Conservation (phyloP, 2,888 invertebrate species). For the Ophraella communa region DNA sequence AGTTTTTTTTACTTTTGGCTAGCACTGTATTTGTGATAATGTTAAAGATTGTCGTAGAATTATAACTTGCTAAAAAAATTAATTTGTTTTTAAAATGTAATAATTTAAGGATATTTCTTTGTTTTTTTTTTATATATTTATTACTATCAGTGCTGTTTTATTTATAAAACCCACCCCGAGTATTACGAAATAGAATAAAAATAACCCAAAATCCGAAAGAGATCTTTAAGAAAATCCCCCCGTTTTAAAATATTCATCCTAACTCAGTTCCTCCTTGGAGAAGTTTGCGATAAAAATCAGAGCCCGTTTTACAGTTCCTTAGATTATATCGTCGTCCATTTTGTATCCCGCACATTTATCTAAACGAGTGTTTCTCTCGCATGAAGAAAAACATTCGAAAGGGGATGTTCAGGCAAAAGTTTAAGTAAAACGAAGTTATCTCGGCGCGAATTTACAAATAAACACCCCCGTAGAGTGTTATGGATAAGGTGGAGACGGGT, state of each 20-base stretch:
- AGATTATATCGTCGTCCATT: slow-evolving; percentile 42
- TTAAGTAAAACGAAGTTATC: slow-evolving; percentile 45
- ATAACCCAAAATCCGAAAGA: background rate
- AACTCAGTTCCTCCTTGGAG: background rate
- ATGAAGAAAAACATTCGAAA: slow-evolving; percentile 41
- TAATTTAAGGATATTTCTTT: too few species aligned
- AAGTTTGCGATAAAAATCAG: slow-evolving; percentile 32
- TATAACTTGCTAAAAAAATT: too few species aligned
- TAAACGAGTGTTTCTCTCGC: slow-evolving; percentile 38
- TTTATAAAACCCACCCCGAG: background rate
- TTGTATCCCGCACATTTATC: slow-evolving; percentile 47
- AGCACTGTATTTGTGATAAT: too few species aligned
- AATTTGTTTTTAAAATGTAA: too few species aligned
- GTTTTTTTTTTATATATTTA: too few species aligned
- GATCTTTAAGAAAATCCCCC: background rate
- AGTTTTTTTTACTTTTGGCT: too few species aligned
- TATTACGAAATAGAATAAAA: background rate
- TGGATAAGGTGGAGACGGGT: slow-evolving; percentile 9
- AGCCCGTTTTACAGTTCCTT: slow-evolving; percentile 34
- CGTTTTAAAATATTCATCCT: background rate
- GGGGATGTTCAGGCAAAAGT: slow-evolving; percentile 36
- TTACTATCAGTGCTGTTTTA: too few species aligned
- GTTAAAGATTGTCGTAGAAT: too few species aligned
- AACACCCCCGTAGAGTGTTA: slow-evolving; percentile 41
- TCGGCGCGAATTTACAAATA: slow-evolving; percentile 45